A percentile compares a stretch with the other conserved stretches of the same genome.
phyloP scores from a whole-genome alignment of 64 coral and sea anemone genomes.

The Acropora tenuis region DNA sequence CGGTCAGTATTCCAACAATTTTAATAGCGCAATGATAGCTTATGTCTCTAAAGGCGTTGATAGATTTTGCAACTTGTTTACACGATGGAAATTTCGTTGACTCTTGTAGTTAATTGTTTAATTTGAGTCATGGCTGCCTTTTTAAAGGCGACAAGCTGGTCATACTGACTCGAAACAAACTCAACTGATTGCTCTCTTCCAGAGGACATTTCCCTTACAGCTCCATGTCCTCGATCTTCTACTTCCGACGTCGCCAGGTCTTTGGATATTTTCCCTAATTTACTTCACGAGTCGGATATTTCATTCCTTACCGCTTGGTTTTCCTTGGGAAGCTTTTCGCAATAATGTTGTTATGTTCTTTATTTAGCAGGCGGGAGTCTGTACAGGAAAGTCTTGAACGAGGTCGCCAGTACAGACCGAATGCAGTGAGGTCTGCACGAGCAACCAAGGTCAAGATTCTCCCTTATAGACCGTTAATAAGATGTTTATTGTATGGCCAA shows the following conservation, averaged over 20 bases:
- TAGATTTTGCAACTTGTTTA: not conserved
- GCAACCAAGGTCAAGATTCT: too few species aligned
- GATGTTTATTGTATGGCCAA: too few species aligned
- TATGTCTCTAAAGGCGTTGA: not conserved
- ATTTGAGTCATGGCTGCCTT: not conserved
- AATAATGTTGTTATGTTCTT: too few species aligned
- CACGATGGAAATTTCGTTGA: conserved; percentile 9
- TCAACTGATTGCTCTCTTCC: conserved; percentile 2
- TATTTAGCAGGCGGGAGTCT: too few species aligned
- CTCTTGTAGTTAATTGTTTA: conserved; percentile 13
- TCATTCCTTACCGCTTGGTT: too few species aligned
- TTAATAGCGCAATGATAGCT: conserved; percentile 45
- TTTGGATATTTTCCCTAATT: not conserved
- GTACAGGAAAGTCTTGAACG: too few species aligned
- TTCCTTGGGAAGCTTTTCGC: too few species aligned
- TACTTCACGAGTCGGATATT: too few species aligned
- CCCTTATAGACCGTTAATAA: too few species aligned
- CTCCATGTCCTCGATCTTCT: not conserved
- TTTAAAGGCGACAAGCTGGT: conserved; percentile 16
- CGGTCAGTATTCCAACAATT: conserved; percentile 22
- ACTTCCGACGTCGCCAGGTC: not conserved
- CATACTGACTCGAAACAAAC: conserved; percentile 1
- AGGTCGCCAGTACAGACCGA: too few species aligned
- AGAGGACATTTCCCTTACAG: not conserved
- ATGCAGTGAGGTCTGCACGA: too few species aligned